A percentile compares a stretch with the other conserved stretches of the same genome.
Evolutionary conservation across 2,113 vertebrate genomes (phyloP).

Genomic region (Alethe castanea): DNA sequence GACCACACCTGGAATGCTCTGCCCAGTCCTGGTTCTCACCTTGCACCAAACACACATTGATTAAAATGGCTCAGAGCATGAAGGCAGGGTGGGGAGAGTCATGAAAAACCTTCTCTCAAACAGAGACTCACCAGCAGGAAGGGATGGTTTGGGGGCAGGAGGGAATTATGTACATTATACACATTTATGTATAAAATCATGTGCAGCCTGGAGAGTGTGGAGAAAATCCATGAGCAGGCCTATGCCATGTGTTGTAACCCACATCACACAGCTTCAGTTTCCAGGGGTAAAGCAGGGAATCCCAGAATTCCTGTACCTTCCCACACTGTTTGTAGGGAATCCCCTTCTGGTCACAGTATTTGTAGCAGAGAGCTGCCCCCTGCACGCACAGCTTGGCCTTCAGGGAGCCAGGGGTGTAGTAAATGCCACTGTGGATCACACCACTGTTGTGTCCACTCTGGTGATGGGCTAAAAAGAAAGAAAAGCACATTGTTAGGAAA

Average conservation of each 20-base stretch:
- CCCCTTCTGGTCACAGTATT: conserved; percentile 89
- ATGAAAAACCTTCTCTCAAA: background rate
- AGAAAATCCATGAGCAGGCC: background rate
- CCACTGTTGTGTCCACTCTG: conserved; percentile 97
- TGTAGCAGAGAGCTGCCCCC: conserved; percentile 85
- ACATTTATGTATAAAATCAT: background rate
- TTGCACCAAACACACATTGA: background rate
- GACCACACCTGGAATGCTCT: background rate
- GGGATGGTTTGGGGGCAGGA: background rate
- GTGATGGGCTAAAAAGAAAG: conserved; percentile 78
- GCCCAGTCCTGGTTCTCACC: background rate
- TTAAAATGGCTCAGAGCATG: accelerated
- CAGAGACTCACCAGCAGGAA: background rate
- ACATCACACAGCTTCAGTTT: background rate
- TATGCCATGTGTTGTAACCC: accelerated
- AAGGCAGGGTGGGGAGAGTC: background rate
- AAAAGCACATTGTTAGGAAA: background rate
- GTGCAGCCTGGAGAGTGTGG: background rate
- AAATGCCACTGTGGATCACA: conserved; percentile 97
- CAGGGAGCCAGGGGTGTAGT: conserved; percentile 93
- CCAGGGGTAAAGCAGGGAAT: background rate
- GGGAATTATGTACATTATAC: background rate
- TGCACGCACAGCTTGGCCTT: conserved; percentile 92
- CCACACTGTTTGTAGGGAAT: conserved; percentile 91
- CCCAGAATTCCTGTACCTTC: conserved; percentile 74